A percentile compares a stretch with the other conserved stretches of the same genome.
Evolutionary conservation across 2,888 invertebrate genomes (phyloP).

Genomic region (Calameuta pallipes): DNA sequence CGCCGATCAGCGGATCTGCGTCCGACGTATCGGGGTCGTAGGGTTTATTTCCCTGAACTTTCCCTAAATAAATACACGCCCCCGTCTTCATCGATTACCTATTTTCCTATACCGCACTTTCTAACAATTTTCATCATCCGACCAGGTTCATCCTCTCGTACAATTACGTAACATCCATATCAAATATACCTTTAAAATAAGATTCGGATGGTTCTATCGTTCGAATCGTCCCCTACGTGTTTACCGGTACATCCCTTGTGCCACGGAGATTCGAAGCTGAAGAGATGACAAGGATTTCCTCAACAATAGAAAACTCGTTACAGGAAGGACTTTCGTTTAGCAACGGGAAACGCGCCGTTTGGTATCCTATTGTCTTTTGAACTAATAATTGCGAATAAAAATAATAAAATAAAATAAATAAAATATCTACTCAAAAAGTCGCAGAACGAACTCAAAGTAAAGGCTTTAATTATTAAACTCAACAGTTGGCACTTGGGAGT

Average conservation of each 20-base stretch:
- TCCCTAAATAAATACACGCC: background rate
- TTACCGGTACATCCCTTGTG: no score
- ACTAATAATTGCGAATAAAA: slow-evolving; percentile 23
- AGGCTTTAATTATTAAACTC: no score
- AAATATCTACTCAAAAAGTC: no score
- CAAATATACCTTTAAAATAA: background rate
- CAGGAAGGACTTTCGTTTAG: slow-evolving; percentile 15
- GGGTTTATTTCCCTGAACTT: background rate
- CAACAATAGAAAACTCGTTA: slow-evolving; percentile 46
- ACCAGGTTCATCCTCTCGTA: no score
- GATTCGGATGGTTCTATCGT: background rate
- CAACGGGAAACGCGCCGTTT: background rate
- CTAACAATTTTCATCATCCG: background rate
- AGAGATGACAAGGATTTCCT: background rate
- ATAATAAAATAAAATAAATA: no score
- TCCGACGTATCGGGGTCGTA: background rate
- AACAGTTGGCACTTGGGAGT: no score
- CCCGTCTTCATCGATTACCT: background rate
- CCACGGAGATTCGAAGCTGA: no score
- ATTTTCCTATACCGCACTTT: background rate
- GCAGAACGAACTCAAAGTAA: no score
- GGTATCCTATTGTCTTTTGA: slow-evolving; percentile 9
- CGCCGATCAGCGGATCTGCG: background rate
- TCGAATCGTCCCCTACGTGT: no score
- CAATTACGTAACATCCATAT: background rate